Evolutionary conservation across 1,140 invertebrate species (phyloP), one percentile per base, ranked within the genome.

Genomic region (Wasmannia auropunctata): DNA sequence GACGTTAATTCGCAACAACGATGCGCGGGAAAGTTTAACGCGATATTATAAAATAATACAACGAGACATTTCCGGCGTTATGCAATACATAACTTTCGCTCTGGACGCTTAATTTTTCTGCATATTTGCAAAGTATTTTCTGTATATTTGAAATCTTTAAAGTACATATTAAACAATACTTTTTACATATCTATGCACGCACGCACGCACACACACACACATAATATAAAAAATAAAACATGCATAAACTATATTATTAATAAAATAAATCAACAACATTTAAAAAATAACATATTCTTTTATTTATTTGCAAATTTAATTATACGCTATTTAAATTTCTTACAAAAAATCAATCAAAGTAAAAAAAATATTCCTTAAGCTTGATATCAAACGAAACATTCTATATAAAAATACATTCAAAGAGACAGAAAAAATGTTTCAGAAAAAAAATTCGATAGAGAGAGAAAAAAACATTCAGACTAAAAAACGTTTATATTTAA

Each of bases 1-100:
- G 79, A 83, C 79, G 40, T 83, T 83, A 83, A 83, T 83, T 74
- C 37, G 28, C 79, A 60, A 83, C 79, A 83, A 60, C 69, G 79
- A 34, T 67, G 43, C 65, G 79, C 19, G 37, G 46, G 77, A 51
- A 54, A 25, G 67, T 74, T 74, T 60, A 83, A 74, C 67, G 56
- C 67, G 54, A 83, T 83, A n/a, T n/a, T n/a, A 83, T 83, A 74
- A 83, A 83, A 58, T 74, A 83, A 83, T 83, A 51, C 67, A 25
- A 74, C 51, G 37, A 19, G 79, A 83, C 67, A 46, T 43, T 83
- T 83, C 28, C 54, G 40, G 37, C 37, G 8, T 83, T 72, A 46
- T 28, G 51, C 40, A 46, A 74, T 43, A 43, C 51, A 31, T 72
- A 81, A 81, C 49, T 70, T 70, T 28, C 11, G 51, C 25, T 43